These are phyloP conservation scores for Watsonalla cultraria DNA, from an alignment of 2,888 invertebrate species.

Conservation along the genomic window DNA sequence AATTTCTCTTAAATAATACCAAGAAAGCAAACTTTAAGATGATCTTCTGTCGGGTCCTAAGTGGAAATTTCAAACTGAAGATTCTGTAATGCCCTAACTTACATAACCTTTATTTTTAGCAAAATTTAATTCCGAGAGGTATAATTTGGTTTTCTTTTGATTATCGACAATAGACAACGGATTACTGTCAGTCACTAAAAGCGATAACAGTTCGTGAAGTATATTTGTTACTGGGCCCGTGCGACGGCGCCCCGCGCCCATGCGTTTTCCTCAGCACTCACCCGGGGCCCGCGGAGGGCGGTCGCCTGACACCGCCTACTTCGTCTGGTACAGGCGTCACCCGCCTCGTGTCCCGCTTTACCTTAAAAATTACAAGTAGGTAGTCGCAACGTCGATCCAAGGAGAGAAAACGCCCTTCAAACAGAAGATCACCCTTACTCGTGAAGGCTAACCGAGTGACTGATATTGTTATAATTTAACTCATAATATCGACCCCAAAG, in stretches of 20 bases:
- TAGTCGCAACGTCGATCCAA: conserved; percentile 43
- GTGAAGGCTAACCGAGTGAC: neutral
- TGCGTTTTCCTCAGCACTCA: conserved; percentile 65
- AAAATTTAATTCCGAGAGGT: no score
- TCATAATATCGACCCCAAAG: no score
- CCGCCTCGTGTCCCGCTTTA: conserved; percentile 72
- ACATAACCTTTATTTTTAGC: no score
- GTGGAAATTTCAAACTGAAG: no score
- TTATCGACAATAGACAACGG: conserved; percentile 39
- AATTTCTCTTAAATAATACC: no score
- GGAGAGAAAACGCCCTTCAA: conserved; percentile 58
- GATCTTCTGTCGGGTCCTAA: no score
- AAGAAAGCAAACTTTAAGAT: no score
- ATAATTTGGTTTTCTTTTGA: conserved; percentile 6
- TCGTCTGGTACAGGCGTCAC: conserved; percentile 76
- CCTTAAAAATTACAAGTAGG: conserved; percentile 53
- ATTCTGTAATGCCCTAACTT: no score
- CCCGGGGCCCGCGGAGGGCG: conserved; percentile 74
- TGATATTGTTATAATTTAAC: neutral
- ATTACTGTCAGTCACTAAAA: conserved; percentile 52
- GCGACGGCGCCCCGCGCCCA: conserved; percentile 68
- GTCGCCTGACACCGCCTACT: conserved; percentile 75
- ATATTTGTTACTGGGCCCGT: conserved; percentile 71
- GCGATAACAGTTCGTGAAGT: conserved; percentile 69
- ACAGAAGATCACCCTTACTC: conserved; percentile 28